Conservation (phyloP, 2,888 invertebrate species). For the Tetheella fluctuosa region DNA sequence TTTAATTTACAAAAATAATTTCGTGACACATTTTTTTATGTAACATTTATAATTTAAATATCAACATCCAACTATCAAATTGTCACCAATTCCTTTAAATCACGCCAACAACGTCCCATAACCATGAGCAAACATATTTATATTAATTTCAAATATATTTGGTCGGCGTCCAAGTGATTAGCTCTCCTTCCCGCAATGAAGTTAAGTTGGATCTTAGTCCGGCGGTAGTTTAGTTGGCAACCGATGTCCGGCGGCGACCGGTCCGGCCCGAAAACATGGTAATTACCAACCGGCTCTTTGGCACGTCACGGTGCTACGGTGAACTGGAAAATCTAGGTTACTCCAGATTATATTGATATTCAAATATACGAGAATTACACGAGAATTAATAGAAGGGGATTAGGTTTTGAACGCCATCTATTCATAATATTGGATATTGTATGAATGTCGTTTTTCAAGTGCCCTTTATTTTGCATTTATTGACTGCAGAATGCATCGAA, state of each 20-base stretch:
- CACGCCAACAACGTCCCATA: not conserved
- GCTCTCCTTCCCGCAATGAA: conserved; percentile 6
- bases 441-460: conserved; percentile 8
- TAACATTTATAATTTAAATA: too few relatives aligned
- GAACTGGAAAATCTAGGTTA: conserved; percentile 23
- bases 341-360: conserved; percentile 18
- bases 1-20: too few relatives aligned
- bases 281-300: conserved; percentile 46
- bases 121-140: not conserved
- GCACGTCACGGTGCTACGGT: conserved; percentile 31
- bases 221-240: conserved; percentile 19
- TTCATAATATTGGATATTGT: not conserved
- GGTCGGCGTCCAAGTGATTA: conserved; percentile 12
- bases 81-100: not conserved
- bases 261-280: conserved; percentile 34
- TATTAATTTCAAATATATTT: conserved; percentile 11
- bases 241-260: conserved; percentile 38
- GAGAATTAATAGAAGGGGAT: conserved; percentile 1
- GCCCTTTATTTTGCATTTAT: not conserved
- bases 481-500: conserved; percentile 1
- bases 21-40: too few relatives aligned
- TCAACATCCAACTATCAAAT: not conserved
- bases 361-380: not conserved
- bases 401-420: not conserved
- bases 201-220: conserved; percentile 11